phyloP scores from a whole-genome alignment of 2,113 vertebrate species.

The Bagarius yarrelli region DNA sequence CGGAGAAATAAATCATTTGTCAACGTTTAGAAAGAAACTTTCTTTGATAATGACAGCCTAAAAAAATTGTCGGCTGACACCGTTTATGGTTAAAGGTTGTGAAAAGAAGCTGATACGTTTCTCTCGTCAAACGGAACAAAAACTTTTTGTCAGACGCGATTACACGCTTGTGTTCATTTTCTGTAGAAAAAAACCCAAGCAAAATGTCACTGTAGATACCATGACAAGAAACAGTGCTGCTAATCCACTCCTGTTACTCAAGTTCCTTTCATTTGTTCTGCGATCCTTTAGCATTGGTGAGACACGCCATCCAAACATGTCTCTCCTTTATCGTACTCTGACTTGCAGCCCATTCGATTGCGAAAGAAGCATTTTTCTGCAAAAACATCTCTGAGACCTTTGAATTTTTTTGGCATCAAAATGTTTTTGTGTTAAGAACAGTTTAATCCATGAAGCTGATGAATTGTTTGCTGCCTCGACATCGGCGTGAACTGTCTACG shows the following conservation, averaged over 20 bases:
- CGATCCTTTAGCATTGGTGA: constrained; percentile 48
- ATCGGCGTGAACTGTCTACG: constrained; percentile 28
- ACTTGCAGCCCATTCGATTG: constrained; percentile 53
- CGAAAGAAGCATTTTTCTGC: constrained; percentile 26
- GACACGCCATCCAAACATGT: constrained; percentile 44
- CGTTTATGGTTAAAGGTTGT: background rate
- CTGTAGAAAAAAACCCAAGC: constrained; percentile 51
- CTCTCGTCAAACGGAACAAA: background rate
- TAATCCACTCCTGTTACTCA: constrained; percentile 31
- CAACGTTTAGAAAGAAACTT: background rate
- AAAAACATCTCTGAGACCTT: constrained; percentile 51
- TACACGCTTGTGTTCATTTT: background rate
- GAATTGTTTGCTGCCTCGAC: constrained; percentile 55
- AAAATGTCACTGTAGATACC: constrained; percentile 9
- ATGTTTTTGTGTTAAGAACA: constrained; percentile 59
- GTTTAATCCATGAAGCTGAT: constrained; percentile 67
- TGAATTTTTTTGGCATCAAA: constrained; percentile 65
- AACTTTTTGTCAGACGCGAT: constrained; percentile 9
- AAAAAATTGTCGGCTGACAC: background rate
- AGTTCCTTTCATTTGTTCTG: constrained; percentile 29
- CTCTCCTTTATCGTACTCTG: constrained; percentile 46
- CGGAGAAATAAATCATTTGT: constrained; percentile 7
- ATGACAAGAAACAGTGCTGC: constrained; percentile 10
- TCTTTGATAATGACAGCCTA: constrained; percentile 19
- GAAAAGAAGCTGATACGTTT: constrained; percentile 10